Conservation (phyloP, 2,797 vertebrate species). For the Pogoniulus pusillus region DNA sequence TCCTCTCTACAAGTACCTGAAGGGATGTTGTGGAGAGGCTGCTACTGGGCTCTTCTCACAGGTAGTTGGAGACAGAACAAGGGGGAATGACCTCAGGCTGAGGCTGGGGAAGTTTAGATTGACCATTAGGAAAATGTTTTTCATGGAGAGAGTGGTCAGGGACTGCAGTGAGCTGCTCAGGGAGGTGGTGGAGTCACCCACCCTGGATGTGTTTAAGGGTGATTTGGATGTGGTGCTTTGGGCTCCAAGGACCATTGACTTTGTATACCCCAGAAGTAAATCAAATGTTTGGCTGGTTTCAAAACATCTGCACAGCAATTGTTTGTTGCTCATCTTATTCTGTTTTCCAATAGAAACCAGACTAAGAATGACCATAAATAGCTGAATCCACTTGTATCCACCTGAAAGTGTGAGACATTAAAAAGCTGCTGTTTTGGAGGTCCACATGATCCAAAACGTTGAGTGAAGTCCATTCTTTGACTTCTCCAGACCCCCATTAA, state of each 20-base stretch:
- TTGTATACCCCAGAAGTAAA: not conserved
- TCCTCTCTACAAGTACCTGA: no score
- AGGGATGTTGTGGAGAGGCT: no score
- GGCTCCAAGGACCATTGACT: not conserved
- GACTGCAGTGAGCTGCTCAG: no score
- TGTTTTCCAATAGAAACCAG: not conserved
- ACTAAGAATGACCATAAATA: not conserved
- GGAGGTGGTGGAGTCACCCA: no score
- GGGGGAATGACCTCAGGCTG: no score
- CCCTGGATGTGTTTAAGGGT: no score
- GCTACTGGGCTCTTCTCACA: no score
- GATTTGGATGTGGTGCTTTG: no score
- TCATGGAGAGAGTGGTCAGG: no score
- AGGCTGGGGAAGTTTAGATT: no score
- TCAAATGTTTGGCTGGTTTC: not conserved
- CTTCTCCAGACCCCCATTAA: not conserved
- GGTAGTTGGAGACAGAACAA: no score
- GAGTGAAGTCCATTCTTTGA: not conserved
- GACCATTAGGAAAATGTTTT: no score
- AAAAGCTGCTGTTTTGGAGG: not conserved
- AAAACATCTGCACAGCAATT: not conserved
- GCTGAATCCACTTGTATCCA: not conserved
- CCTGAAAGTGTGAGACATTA: not conserved
- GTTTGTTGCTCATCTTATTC: not conserved
- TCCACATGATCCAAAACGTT: not conserved